phyloP scores from a whole-genome alignment of 2,797 vertebrate genomes.

The Enteromius anoplus region DNA sequence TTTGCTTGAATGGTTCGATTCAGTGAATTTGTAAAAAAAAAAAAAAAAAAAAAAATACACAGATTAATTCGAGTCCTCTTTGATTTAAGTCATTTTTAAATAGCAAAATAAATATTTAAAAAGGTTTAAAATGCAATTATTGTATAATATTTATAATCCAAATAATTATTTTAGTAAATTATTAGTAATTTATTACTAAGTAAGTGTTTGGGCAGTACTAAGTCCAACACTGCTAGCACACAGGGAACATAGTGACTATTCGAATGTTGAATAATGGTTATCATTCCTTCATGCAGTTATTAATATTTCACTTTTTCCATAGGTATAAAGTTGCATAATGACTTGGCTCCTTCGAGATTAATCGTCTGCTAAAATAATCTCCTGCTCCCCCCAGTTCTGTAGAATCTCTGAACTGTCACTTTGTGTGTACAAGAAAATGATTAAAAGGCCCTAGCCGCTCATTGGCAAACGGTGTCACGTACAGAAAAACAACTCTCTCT shows the following conservation, averaged over 20 bases:
- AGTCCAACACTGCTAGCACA: not conserved
- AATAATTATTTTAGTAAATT: not conserved
- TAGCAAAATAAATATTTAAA: not conserved
- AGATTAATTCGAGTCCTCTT: not conserved
- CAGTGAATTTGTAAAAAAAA: not conserved
- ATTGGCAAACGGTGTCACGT: constrained; percentile 53
- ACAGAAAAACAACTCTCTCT: constrained; percentile 56
- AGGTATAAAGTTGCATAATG: not conserved
- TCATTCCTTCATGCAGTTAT: not conserved
- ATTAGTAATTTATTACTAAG: too few relatives aligned
- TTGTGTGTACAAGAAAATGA: constrained; percentile 19
- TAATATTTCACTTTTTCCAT: not conserved
- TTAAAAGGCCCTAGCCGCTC: constrained; percentile 29
- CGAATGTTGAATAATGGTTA: not conserved
- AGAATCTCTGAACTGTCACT: constrained; percentile 1
- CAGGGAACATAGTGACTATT: not conserved
- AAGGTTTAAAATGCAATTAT: not conserved
- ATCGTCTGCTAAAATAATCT: not conserved
- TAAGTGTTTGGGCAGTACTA: not conserved
- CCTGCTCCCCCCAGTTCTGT: not conserved
- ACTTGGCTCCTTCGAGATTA: not conserved
- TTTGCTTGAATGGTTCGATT: not conserved
- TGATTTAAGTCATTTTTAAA: too few relatives aligned
- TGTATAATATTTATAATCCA: too few relatives aligned
- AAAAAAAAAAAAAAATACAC: too few relatives aligned